Evolutionary conservation across 2,113 vertebrate species (phyloP).

Genomic region (Formicarius rufipectus): DNA sequence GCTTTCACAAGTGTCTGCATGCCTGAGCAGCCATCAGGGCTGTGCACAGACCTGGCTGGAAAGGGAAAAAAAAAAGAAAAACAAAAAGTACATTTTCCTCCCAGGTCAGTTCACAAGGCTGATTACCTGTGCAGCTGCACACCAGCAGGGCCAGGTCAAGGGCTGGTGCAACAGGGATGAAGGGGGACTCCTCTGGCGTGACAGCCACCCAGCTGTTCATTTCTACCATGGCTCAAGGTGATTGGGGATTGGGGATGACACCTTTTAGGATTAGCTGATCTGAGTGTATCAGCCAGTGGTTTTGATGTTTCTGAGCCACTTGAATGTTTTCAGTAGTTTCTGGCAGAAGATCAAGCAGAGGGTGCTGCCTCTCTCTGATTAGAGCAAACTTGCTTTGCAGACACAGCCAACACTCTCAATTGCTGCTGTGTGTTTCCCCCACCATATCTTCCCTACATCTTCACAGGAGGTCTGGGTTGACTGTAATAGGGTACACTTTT

Average conservation of each 20-base stretch:
- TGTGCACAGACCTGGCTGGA: not conserved
- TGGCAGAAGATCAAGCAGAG: not conserved
- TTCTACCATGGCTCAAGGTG: not conserved
- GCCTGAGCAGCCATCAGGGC: not conserved
- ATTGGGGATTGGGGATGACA: not conserved
- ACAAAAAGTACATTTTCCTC: not conserved
- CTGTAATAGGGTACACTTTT: not conserved
- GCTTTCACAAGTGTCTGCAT: not conserved
- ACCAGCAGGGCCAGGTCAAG: not conserved
- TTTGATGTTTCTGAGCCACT: not conserved
- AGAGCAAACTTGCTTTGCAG: not conserved
- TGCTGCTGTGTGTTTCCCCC: not conserved
- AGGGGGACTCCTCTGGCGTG: rapidly evolving
- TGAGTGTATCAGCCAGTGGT: not conserved
- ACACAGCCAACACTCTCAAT: not conserved
- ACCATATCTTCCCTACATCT: not conserved
- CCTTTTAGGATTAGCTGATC: not conserved
- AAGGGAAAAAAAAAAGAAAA: not conserved
- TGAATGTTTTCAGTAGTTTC: not conserved
- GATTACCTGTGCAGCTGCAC: not conserved
- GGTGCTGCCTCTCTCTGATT: not conserved
- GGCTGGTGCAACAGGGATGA: not conserved
- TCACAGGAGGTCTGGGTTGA: not conserved
- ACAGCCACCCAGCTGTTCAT: rapidly evolving
- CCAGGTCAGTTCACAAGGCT: not conserved